Conservation (phyloP, 2,888 invertebrate genomes). For the Cryptophagus acutangulus region DNA sequence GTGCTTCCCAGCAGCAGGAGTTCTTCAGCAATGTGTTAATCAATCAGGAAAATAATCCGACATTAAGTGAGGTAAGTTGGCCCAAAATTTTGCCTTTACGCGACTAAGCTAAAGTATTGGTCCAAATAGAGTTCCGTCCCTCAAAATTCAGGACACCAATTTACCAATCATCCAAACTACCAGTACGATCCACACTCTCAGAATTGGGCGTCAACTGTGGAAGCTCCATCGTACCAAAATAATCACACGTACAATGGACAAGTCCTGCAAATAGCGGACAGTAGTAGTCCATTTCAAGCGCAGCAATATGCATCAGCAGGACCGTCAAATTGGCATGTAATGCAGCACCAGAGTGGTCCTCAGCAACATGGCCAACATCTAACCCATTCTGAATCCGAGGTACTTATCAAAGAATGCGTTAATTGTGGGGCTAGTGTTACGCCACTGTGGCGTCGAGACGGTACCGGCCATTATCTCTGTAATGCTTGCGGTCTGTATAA, state of each 20-base stretch:
- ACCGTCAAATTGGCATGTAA: slow-evolving; percentile 11
- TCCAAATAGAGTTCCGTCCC: too few species aligned
- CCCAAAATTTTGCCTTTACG: too few species aligned
- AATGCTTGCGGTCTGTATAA: slow-evolving; percentile 70
- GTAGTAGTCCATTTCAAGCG: slow-evolving; percentile 14
- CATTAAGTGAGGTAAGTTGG: too few species aligned
- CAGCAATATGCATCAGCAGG: slow-evolving; percentile 16
- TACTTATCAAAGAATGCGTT: slow-evolving; percentile 68
- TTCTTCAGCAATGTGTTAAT: too few species aligned
- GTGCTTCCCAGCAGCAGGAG: too few species aligned
- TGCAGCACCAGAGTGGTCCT: too few species aligned
- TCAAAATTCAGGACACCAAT: too few species aligned
- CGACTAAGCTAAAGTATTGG: too few species aligned
- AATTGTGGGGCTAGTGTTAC: slow-evolving; percentile 64
- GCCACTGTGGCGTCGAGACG: slow-evolving; percentile 81
- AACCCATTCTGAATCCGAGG: slow-evolving; percentile 34
- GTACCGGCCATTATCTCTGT: slow-evolving; percentile 81
- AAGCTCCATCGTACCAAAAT: slow-evolving; percentile 14
- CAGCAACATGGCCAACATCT: slow-evolving; percentile 4
- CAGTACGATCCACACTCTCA: too few species aligned
- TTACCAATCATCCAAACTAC: too few species aligned
- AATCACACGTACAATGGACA: slow-evolving; percentile 36
- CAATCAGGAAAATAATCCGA: too few species aligned
- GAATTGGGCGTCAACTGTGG: slow-evolving; percentile 17
- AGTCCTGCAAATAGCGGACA: slow-evolving; percentile 18